Percentiles rank a stretch among this genome's conserved stretches.
phyloP scores from a whole-genome alignment of 2,113 vertebrate genomes.

The Polyodon spathula region DNA sequence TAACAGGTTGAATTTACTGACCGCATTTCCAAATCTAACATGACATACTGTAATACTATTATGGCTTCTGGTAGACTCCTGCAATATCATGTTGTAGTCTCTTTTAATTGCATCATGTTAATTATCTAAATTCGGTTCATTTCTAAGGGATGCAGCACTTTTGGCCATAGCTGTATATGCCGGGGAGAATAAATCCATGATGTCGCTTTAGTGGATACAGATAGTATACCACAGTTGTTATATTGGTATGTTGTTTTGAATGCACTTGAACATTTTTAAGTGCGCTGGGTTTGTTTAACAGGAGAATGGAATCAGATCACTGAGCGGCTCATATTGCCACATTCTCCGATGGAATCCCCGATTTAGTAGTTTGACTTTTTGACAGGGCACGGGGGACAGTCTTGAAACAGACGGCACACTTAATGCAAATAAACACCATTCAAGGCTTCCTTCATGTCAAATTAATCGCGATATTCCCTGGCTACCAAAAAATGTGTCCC shows the following conservation, averaged over 20 bases:
- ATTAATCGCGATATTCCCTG: neutral
- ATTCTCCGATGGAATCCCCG: conserved; percentile 14
- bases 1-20: too few relatives aligned
- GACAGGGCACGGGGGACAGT: conserved; percentile 11
- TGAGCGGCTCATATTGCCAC: conserved; percentile 16
- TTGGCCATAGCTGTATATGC: too few relatives aligned
- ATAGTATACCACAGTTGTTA: too few relatives aligned
- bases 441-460: conserved; percentile 4
- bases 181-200: neutral
- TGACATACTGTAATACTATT: too few relatives aligned
- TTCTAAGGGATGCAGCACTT: too few relatives aligned
- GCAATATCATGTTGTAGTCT: too few relatives aligned
- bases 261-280: neutral
- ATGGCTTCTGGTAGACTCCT: too few relatives aligned
- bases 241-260: too few relatives aligned
- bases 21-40: too few relatives aligned
- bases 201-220: too few relatives aligned
- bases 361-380: conserved; percentile 16
- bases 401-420: conserved; percentile 1
- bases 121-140: too few relatives aligned
- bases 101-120: too few relatives aligned
- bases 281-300: conserved; percentile 29
- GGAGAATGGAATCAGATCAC: conserved; percentile 22
- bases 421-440: conserved; percentile 2
- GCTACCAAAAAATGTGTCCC: neutral